Conservation (phyloP, 2,797 vertebrate genomes). For the Anguilla marmorata region DNA sequence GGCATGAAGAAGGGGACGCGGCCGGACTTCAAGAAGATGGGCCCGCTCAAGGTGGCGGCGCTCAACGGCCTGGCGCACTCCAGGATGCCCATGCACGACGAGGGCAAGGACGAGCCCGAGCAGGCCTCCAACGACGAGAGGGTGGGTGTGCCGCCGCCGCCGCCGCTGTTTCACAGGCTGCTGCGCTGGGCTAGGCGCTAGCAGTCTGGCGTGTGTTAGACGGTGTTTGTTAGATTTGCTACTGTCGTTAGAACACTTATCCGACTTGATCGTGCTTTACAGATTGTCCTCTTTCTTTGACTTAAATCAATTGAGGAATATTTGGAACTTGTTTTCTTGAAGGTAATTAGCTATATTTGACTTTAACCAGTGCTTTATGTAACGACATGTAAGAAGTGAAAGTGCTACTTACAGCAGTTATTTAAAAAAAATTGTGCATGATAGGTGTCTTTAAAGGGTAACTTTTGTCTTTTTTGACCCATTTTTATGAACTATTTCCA, state of each 20-base stretch:
- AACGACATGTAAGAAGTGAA: not conserved
- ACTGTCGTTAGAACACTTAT: not conserved
- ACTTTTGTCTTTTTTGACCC: too few species aligned
- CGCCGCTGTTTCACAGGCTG: not conserved
- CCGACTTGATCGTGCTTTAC: not conserved
- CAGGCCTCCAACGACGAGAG: constrained; percentile 87
- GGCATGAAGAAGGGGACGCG: constrained; percentile 88
- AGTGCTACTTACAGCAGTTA: not conserved
- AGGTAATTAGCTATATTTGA: too few species aligned
- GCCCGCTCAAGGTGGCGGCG: constrained; percentile 87
- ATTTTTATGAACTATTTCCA: too few species aligned
- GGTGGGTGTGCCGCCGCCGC: constrained; percentile 70
- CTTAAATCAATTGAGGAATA: too few species aligned
- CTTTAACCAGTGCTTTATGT: not conserved
- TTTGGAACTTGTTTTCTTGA: too few species aligned
- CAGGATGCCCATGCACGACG: constrained; percentile 79
- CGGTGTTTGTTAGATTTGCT: not conserved
- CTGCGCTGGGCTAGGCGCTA: not conserved
- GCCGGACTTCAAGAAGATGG: constrained; percentile 87
- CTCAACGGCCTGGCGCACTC: constrained; percentile 88
- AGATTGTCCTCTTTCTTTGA: not conserved
- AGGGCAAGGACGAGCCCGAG: constrained; percentile 82
- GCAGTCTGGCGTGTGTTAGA: not conserved
- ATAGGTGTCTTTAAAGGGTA: not conserved
- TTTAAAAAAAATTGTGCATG: not conserved